Conservation (phyloP, 2,888 invertebrate genomes). For the Drosophila prostipennis region DNA sequence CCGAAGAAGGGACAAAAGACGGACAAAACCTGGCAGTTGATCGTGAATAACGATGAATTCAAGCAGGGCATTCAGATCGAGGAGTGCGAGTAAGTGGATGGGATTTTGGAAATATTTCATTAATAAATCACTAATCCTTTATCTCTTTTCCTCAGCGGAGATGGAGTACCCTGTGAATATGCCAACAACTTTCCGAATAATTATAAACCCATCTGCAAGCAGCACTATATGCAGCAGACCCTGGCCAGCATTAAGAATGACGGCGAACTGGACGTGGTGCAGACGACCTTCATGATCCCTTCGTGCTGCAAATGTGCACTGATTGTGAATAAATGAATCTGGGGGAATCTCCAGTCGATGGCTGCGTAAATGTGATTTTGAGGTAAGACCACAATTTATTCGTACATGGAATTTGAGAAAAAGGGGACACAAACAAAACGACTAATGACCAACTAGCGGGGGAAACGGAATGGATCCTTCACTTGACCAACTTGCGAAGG, state of each 20-base stretch:
- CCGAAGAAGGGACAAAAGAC: conserved; percentile 87
- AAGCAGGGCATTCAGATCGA: conserved; percentile 91
- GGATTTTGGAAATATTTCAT: not conserved
- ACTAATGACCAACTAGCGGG: no score
- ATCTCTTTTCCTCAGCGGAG: conserved; percentile 79
- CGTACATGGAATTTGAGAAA: conserved; percentile 28
- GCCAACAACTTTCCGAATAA: conserved; percentile 59
- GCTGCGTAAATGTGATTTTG: conserved; percentile 61
- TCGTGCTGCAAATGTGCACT: conserved; percentile 90
- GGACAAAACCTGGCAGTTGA: conserved; percentile 88
- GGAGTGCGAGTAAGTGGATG: conserved; percentile 88
- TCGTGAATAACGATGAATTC: conserved; percentile 89
- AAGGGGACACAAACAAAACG: conserved; percentile 10
- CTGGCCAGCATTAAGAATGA: conserved; percentile 85
- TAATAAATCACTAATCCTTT: not conserved
- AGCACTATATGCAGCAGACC: conserved; percentile 72
- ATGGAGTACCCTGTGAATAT: conserved; percentile 84
- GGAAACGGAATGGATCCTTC: not conserved
- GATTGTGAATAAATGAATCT: conserved; percentile 56
- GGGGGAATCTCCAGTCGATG: conserved; percentile 4
- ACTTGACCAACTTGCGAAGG: conserved; percentile 64
- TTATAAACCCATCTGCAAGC: conserved; percentile 62
- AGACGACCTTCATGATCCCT: conserved; percentile 87
- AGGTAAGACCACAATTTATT: conserved; percentile 51
- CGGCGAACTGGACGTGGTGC: conserved; percentile 81